Conservation (phyloP, 2,797 vertebrate genomes). For the Pelodytes ibericus region DNA sequence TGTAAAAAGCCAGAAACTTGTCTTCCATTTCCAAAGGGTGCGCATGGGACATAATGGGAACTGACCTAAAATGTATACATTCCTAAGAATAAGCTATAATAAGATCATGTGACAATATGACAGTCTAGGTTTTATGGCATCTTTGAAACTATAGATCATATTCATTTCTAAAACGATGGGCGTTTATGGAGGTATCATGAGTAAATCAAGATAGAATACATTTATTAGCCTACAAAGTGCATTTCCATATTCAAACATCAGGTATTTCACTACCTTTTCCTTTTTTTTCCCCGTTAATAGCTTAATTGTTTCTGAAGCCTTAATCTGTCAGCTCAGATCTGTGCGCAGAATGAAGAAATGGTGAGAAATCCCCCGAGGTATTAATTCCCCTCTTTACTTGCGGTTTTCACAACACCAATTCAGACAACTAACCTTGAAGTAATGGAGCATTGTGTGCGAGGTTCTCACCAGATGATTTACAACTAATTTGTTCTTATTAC, state of each 20-base stretch:
- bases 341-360: background rate
- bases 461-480: background rate
- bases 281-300: background rate
- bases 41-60: too few relatives aligned
- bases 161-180: too few relatives aligned
- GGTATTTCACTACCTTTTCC: background rate
- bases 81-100: too few relatives aligned
- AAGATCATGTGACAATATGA: too few relatives aligned
- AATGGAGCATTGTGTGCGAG: background rate
- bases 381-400: background rate
- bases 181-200: too few relatives aligned
- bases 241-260: background rate
- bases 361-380: background rate
- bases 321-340: background rate
- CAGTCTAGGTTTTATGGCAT: too few relatives aligned
- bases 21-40: too few relatives aligned
- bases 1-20: too few relatives aligned
- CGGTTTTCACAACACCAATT: constrained; percentile 4
- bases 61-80: too few relatives aligned
- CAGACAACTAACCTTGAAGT: constrained; percentile 10
- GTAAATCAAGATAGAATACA: too few relatives aligned
- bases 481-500: background rate
- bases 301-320: constrained; percentile 1
- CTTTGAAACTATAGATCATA: too few relatives aligned
- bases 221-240: background rate